phyloP scores from a whole-genome alignment of 2,888 invertebrate genomes.

The Cabera pusaria region DNA sequence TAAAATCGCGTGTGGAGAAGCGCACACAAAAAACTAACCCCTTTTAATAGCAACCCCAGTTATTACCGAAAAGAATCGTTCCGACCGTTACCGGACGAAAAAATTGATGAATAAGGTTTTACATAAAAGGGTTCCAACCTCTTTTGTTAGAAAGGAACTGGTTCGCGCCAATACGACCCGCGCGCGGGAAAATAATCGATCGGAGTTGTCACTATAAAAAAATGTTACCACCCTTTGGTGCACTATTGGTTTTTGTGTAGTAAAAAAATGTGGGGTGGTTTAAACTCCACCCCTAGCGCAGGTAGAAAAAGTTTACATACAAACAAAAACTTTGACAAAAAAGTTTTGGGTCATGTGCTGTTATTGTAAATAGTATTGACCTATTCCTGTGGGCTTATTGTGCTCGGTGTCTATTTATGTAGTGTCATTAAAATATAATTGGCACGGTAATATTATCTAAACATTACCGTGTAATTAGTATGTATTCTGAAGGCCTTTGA shows the following conservation, averaged over 20 bases:
- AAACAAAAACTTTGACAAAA: constrained; percentile 42
- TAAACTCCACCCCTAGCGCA: constrained; percentile 64
- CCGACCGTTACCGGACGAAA: constrained; percentile 72
- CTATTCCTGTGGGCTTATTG: too few species aligned
- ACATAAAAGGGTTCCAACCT: constrained; percentile 62
- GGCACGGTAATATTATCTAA: too few species aligned
- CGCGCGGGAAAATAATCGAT: constrained; percentile 74
- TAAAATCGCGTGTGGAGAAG: constrained; percentile 69
- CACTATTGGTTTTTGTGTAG: constrained; percentile 65
- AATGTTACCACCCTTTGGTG: constrained; percentile 69
- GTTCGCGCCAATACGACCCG: constrained; percentile 63
- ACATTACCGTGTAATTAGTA: too few species aligned
- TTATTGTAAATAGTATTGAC: constrained; percentile 16
- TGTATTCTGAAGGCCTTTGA: too few species aligned
- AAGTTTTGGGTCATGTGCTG: constrained; percentile 22
- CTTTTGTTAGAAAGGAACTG: constrained; percentile 60
- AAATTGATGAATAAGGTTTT: constrained; percentile 74
- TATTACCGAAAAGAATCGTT: constrained; percentile 74
- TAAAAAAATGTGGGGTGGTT: constrained; percentile 70
- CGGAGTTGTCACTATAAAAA: constrained; percentile 58
- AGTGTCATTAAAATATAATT: too few species aligned
- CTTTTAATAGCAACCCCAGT: constrained; percentile 65
- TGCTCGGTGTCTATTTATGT: too few species aligned
- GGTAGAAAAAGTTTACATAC: constrained; percentile 61
- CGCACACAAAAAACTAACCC: constrained; percentile 66